phyloP scores from a whole-genome alignment of 30 jellyfish, hydroid and myxozoan species.

The Hydractinia echinata region DNA sequence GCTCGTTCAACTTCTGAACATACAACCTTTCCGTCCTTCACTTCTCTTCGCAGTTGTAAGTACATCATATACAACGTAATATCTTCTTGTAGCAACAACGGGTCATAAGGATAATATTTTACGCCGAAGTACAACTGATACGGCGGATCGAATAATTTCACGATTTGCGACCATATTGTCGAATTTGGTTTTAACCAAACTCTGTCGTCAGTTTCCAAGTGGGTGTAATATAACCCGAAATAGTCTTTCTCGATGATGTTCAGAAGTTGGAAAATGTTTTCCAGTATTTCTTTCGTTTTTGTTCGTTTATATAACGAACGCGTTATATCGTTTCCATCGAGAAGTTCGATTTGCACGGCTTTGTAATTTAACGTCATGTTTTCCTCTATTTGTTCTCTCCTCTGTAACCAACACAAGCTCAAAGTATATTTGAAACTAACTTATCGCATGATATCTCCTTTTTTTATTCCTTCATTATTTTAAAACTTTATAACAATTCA shows the following conservation, averaged over 20 bases:
- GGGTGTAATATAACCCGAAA: constrained; percentile 70
- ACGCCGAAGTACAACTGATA: constrained; percentile 76
- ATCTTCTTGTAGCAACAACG: constrained; percentile 69
- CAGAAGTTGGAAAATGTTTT: constrained; percentile 62
- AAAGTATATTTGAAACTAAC: not conserved
- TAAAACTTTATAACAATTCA: not conserved
- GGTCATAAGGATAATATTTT: constrained; percentile 77
- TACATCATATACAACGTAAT: constrained; percentile 73
- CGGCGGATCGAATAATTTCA: constrained; percentile 73
- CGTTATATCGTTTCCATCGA: constrained; percentile 75
- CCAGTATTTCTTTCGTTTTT: constrained; percentile 62
- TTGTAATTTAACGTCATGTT: constrained; percentile 41
- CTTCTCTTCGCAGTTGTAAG: constrained; percentile 71
- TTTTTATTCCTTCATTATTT: not conserved
- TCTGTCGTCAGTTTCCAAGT: constrained; percentile 46
- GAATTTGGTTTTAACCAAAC: constrained; percentile 59
- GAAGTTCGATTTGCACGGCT: constrained; percentile 67
- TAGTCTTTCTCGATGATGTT: constrained; percentile 84
- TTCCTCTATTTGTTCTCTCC: not conserved
- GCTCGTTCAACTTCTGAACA: constrained; percentile 63
- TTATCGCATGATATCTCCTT: not conserved
- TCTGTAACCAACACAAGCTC: not conserved
- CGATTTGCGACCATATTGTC: constrained; percentile 83
- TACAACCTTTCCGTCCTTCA: constrained; percentile 57
- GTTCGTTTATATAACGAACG: constrained; percentile 62